Conservation (phyloP, 2,113 vertebrate genomes). For the Sinocyclocheilus maitianheensis region DNA sequence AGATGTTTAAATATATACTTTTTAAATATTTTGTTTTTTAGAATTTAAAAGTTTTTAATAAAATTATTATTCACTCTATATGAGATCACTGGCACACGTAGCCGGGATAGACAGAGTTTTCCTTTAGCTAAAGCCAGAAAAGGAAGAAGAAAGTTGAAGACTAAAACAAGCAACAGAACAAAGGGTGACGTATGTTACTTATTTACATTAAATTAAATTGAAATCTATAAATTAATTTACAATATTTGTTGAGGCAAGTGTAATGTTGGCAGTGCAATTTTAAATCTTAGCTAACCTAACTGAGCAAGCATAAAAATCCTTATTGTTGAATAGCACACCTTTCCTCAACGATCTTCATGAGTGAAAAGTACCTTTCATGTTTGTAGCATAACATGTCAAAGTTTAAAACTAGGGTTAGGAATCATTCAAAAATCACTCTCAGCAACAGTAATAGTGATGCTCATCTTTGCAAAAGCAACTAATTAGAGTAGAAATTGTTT, state of each 20-base stretch:
- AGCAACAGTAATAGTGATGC: background rate
- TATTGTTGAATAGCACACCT: background rate
- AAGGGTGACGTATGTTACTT: background rate
- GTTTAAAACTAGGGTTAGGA: background rate
- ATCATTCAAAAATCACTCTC: background rate
- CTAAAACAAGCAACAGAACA: background rate
- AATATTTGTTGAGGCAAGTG: background rate
- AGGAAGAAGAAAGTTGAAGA: background rate
- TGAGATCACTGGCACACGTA: no score
- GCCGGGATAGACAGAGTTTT: background rate
- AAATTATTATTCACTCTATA: no score
- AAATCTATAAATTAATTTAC: background rate
- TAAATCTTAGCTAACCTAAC: background rate
- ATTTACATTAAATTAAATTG: background rate
- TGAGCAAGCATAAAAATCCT: background rate
- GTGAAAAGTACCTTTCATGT: background rate
- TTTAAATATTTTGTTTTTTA: no score
- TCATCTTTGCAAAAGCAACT: background rate
- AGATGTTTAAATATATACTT: no score
- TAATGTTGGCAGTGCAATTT: background rate
- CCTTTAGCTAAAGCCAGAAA: background rate
- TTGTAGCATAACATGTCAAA: background rate
- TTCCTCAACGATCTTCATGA: background rate
- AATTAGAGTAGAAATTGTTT: conserved; percentile 10
- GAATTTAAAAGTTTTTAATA: no score